Evolutionary conservation across 2,888 invertebrate species (phyloP), one percentile per base, ranked within the genome.

Genomic region (Anoplius nigerrimus): DNA sequence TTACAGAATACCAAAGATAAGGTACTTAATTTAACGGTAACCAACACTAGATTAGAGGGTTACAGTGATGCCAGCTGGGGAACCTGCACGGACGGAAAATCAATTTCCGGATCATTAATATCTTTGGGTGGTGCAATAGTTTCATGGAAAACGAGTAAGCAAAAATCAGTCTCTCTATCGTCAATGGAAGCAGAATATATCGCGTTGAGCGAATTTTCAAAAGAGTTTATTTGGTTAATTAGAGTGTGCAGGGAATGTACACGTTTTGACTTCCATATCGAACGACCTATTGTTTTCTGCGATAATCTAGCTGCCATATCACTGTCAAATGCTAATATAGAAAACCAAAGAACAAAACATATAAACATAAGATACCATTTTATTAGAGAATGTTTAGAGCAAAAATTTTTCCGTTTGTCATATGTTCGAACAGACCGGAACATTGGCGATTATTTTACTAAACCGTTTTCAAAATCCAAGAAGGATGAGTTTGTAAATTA

Each of bases 181-280:
- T 78, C 79, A 0, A 77, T 74, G 2, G 79, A 82, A 56, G 70
- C 80, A 6, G 81, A 81, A 59, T 75, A 72, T 62, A 62, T 82
- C 3, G 79, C 80, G 6, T 77, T 76, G 8, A 54, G 69, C 18
- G 55, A 75, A 46, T 70, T 72, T 11, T 58, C 68, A 6, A 72
- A 75, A 54, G 79, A 80, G 63, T 42, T 79, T 21, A 62, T 69
- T 27, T 71, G 71, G 69, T 16, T 74, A 18, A 45, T 45, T 4
- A 24, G 24, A 24, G 24, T 24, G 2, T 22, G 24, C 62, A 15
- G n/a, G 5, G 16, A 68, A 76, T 42, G 24, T 74, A 3, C 58
- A 45, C 45, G 45, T 45, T 45, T 45, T n/a, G 34, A 53, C 1
- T 11, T 46, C 42, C 21, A 57, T 18, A 16, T 16, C 2, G 43